phyloP scores from a whole-genome alignment of 2,888 invertebrate genomes.

The Parelbella ahira region DNA sequence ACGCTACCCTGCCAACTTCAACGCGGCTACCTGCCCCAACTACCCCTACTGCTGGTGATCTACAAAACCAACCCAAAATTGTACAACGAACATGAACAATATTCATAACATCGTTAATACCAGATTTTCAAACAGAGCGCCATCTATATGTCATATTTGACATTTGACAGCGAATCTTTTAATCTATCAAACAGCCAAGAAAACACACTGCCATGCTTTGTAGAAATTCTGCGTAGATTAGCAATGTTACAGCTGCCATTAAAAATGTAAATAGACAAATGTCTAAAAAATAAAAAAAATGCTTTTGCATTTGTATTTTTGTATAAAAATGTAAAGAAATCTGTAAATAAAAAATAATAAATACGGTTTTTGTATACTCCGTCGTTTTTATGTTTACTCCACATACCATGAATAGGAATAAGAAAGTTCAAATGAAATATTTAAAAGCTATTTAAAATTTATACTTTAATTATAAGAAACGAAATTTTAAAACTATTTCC shows the following conservation, averaged over 20 bases:
- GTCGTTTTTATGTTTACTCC: no score
- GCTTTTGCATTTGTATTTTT: slow-evolving; percentile 39
- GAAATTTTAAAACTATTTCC: no score
- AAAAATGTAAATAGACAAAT: slow-evolving; percentile 36
- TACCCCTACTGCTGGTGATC: slow-evolving; percentile 77
- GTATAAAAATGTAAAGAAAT: slow-evolving; percentile 32
- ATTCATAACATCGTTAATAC: slow-evolving; percentile 29
- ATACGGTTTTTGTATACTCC: slow-evolving; percentile 36
- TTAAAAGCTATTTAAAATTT: no score
- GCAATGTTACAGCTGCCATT: slow-evolving; percentile 36
- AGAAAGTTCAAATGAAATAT: no score
- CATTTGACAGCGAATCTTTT: slow-evolving; percentile 24
- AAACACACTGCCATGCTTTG: slow-evolving; percentile 26
- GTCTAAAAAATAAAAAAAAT: slow-evolving; percentile 29
- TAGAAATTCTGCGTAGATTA: slow-evolving; percentile 33
- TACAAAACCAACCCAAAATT: slow-evolving; percentile 22
- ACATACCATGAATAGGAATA: no score
- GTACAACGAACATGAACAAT: slow-evolving; percentile 25
- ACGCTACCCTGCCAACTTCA: slow-evolving; percentile 76
- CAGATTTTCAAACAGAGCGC: slow-evolving; percentile 33
- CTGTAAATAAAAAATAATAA: slow-evolving; percentile 45
- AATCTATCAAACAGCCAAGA: slow-evolving; percentile 7
- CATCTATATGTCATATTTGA: slow-evolving; percentile 25
- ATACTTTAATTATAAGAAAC: no score
- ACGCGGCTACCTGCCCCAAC: slow-evolving; percentile 79